phyloP scores from a whole-genome alignment of 2,113 vertebrate species.

The Plectropomus leopardus region DNA sequence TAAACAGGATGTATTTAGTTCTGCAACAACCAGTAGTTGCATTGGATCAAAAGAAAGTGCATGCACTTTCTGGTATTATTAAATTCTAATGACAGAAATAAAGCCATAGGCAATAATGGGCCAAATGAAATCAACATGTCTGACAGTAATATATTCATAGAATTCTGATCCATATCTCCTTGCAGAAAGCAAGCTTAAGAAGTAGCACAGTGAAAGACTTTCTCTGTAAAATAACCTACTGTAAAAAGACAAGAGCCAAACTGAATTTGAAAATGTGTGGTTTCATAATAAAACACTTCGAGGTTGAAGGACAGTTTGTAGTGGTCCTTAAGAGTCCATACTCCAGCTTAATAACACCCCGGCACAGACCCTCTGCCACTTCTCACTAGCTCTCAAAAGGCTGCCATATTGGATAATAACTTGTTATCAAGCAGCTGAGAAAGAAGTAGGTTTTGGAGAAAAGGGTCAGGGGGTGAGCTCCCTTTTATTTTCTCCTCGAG shows the following conservation, averaged over 20 bases:
- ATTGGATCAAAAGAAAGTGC: slow-evolving; percentile 36
- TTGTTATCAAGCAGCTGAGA: slow-evolving; percentile 82
- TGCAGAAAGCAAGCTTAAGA: slow-evolving; percentile 22
- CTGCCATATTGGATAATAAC: slow-evolving; percentile 80
- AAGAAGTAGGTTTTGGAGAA: slow-evolving; percentile 53
- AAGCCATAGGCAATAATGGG: slow-evolving; percentile 12
- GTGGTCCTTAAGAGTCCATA: slow-evolving; percentile 59
- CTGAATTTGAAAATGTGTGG: slow-evolving; percentile 44
- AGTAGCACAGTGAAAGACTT: slow-evolving; percentile 5
- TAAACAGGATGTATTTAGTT: slow-evolving; percentile 32
- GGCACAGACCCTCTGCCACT: slow-evolving; percentile 53
- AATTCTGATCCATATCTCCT: slow-evolving; percentile 41
- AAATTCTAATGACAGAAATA: slow-evolving; percentile 41
- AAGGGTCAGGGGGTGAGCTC: slow-evolving; percentile 74
- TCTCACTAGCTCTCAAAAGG: slow-evolving; percentile 65
- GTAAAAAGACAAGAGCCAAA: slow-evolving; percentile 35
- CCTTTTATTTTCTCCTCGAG: slow-evolving; percentile 69
- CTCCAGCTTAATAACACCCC: slow-evolving; percentile 71
- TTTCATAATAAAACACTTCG: slow-evolving; percentile 62
- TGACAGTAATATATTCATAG: slow-evolving; percentile 45
- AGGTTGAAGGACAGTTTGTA: slow-evolving; percentile 59
- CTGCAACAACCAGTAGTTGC: slow-evolving; percentile 17
- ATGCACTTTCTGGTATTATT: slow-evolving; percentile 16
- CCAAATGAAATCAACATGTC: slow-evolving; percentile 26
- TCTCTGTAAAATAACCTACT: slow-evolving; percentile 30